Conservation (phyloP, 2,797 vertebrate species). For the Eleutherodactylus coqui region DNA sequence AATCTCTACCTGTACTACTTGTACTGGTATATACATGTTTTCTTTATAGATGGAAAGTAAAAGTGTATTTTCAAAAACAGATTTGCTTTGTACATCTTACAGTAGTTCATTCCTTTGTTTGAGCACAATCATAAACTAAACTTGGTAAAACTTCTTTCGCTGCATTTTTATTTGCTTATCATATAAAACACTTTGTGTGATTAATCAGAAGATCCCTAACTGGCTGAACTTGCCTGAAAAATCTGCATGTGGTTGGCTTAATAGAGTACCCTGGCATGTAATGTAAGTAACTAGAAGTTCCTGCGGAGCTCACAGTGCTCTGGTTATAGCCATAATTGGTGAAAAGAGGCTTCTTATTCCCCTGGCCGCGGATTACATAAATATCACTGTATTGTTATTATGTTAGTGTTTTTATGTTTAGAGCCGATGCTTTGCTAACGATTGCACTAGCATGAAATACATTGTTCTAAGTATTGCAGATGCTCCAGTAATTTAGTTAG, state of each 20-base stretch:
- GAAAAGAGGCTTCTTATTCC: conserved; percentile 16
- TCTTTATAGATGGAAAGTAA: not conserved
- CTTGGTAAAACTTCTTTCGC: conserved; percentile 27
- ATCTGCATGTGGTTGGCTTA: conserved; percentile 56
- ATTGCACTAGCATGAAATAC: not conserved
- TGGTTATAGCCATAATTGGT: conserved; percentile 49
- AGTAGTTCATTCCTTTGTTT: not conserved
- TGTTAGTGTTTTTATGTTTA: conserved; percentile 8
- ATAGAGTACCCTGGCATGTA: conserved; percentile 37
- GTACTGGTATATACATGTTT: too few species aligned
- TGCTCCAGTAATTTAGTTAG: not conserved
- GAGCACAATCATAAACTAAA: not conserved
- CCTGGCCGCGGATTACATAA: not conserved
- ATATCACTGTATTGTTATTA: conserved; percentile 9
- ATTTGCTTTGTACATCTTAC: not conserved
- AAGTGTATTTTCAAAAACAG: not conserved
- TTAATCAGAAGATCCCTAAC: conserved; percentile 43
- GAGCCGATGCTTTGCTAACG: not conserved
- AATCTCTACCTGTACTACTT: not conserved
- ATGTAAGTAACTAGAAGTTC: conserved; percentile 24
- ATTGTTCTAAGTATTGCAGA: conserved; percentile 14
- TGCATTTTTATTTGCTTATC: conserved; percentile 40
- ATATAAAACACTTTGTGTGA: conserved; percentile 23
- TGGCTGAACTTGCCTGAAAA: conserved; percentile 41
- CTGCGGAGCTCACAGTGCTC: conserved; percentile 29